Conservation (phyloP, 30 jellyfish, hydroid and myxozoan species). For the Turritopsis dohrnii region DNA sequence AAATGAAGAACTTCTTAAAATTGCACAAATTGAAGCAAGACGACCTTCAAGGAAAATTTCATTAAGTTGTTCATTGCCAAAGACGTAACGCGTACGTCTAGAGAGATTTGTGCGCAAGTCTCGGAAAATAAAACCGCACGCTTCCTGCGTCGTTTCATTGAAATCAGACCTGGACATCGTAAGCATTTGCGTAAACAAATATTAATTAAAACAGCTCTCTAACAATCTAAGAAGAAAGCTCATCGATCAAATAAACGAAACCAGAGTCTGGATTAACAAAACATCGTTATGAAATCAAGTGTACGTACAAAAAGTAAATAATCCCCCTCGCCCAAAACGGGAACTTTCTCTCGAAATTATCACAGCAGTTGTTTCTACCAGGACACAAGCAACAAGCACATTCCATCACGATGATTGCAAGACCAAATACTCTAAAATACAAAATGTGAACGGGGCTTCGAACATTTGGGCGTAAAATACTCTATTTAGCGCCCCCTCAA, state of each 20-base stretch:
- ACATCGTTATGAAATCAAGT: background rate
- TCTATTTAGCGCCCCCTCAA: too few species aligned
- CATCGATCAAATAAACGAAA: background rate
- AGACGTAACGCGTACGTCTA: too few species aligned
- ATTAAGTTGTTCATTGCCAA: too few species aligned
- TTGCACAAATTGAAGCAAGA: too few species aligned
- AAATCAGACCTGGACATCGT: too few species aligned
- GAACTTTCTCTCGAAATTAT: constrained; percentile 34
- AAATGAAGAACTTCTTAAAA: too few species aligned
- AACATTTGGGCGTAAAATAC: background rate
- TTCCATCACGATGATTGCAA: constrained; percentile 54
- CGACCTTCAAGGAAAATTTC: too few species aligned
- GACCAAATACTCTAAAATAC: constrained; percentile 56
- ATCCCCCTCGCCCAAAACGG: constrained; percentile 89
- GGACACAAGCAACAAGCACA: constrained; percentile 67
- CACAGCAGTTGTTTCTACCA: constrained; percentile 46
- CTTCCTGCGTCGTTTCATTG: too few species aligned
- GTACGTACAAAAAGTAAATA: constrained; percentile 45
- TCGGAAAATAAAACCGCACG: too few species aligned
- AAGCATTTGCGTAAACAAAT: too few species aligned
- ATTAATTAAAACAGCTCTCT: too few species aligned
- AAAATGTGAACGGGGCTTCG: background rate
- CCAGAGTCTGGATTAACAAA: background rate
- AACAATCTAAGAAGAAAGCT: background rate
- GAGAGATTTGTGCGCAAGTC: too few species aligned